phyloP scores from a whole-genome alignment of 2,888 invertebrate genomes.

The Xylota sylvarum region DNA sequence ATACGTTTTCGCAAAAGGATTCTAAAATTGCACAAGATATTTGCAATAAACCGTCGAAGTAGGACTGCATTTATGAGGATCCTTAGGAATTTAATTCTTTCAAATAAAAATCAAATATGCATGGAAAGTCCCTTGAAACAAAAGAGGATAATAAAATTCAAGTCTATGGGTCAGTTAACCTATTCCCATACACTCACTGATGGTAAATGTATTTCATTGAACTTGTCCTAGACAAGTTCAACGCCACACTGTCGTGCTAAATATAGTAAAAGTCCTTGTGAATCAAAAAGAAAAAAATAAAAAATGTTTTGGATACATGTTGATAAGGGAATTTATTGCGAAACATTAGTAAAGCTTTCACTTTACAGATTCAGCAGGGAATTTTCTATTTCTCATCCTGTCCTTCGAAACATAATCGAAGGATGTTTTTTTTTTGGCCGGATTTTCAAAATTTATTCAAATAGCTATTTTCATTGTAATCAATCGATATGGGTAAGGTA shows the following conservation, averaged over 20 bases:
- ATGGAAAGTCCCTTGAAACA: neutral
- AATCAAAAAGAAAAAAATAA: neutral
- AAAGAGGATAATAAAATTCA: slow-evolving; percentile 8
- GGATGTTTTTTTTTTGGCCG: neutral
- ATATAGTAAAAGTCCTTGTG: neutral
- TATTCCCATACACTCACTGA: neutral
- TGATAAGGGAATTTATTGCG: slow-evolving; percentile 52
- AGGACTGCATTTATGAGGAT: slow-evolving; percentile 5
- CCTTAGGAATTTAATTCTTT: neutral
- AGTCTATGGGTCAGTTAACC: slow-evolving; percentile 9
- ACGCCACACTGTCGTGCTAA: slow-evolving; percentile 41
- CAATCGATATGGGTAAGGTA: slow-evolving; percentile 56
- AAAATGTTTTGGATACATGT: slow-evolving; percentile 10
- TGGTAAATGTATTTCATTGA: neutral
- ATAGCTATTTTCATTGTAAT: slow-evolving; percentile 51
- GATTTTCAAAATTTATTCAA: slow-evolving; percentile 35
- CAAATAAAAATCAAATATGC: neutral
- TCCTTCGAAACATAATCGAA: slow-evolving; percentile 3
- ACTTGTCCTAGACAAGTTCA: slow-evolving; percentile 48
- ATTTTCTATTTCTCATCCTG: neutral
- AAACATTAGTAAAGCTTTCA: slow-evolving; percentile 48
- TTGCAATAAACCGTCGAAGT: slow-evolving; percentile 20
- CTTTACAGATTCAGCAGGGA: slow-evolving; percentile 64
- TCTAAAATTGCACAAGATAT: slow-evolving; percentile 23
- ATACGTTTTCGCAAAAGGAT: neutral